Evolutionary conservation across 2,113 vertebrate species (phyloP).

Genomic region (Collichthys lucidus): DNA sequence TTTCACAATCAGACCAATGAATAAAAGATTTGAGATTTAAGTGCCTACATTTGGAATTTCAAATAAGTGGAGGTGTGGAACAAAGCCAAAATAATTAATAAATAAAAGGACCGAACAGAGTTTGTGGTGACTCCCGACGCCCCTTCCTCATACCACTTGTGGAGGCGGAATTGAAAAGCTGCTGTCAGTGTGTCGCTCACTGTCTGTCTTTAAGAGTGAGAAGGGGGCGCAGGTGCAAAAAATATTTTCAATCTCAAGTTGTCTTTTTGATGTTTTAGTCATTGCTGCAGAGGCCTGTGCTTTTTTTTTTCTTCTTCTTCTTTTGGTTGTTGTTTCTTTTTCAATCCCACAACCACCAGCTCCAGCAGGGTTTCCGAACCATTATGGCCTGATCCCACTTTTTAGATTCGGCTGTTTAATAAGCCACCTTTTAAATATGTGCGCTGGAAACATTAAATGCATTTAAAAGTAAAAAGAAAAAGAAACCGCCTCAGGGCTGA

Average conservation of each 20-base stretch:
- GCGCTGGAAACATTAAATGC: background rate
- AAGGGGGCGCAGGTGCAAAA: constrained; percentile 48
- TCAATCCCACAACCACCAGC: constrained; percentile 36
- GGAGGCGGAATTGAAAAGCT: constrained; percentile 66
- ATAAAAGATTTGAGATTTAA: constrained; percentile 74
- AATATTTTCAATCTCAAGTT: constrained; percentile 52
- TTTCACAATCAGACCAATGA: constrained; percentile 70
- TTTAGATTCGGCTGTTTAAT: constrained; percentile 15
- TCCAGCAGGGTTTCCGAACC: constrained; percentile 54
- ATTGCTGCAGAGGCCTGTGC: constrained; percentile 15
- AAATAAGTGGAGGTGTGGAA: constrained; percentile 55
- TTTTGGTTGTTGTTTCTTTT: background rate
- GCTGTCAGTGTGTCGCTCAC: constrained; percentile 24
- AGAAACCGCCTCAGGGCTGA: background rate
- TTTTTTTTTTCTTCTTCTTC: background rate
- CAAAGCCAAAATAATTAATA: constrained; percentile 16
- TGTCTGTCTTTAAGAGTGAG: constrained; percentile 41
- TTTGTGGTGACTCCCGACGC: constrained; percentile 28
- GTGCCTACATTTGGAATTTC: constrained; percentile 64
- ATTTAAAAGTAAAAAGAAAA: background rate
- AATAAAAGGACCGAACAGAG: constrained; percentile 36
- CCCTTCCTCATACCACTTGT: constrained; percentile 44
- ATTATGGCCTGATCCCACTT: constrained; percentile 10
- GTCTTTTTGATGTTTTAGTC: constrained; percentile 48
- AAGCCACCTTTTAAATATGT: constrained; percentile 11